A percentile compares a stretch with the other conserved stretches of the same genome.
phyloP scores from a whole-genome alignment of 2,888 invertebrate genomes.

The Xanthia togata region DNA sequence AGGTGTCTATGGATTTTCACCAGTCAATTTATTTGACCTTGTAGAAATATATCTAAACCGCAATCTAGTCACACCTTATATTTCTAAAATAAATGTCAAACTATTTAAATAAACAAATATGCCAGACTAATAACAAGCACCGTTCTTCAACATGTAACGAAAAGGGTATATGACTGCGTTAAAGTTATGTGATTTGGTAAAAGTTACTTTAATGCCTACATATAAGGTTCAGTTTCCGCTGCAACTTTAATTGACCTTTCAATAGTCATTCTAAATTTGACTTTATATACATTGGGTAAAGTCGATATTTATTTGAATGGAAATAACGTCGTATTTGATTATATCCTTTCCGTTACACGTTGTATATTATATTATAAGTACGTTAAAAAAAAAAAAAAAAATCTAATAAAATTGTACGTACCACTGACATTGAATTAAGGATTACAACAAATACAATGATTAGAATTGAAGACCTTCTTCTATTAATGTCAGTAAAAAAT shows the following conservation, averaged over 20 bases:
- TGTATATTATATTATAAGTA: not conserved
- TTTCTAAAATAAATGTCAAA: constrained; percentile 14
- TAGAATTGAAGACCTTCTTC: not conserved
- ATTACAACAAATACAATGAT: constrained; percentile 2
- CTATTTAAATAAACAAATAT: constrained; percentile 8
- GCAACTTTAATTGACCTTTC: too few relatives aligned
- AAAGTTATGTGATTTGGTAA: not conserved
- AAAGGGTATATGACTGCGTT: not conserved
- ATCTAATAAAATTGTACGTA: not conserved
- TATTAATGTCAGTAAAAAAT: not conserved
- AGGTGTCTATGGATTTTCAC: not conserved
- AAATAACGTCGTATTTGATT: not conserved
- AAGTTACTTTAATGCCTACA: not conserved
- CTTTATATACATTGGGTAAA: not conserved
- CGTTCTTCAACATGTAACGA: not conserved
- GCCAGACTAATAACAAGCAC: constrained; percentile 19
- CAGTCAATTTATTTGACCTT: not conserved
- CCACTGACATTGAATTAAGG: not conserved
- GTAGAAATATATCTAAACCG: not conserved
- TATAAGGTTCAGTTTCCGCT: not conserved
- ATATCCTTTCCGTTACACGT: not conserved
- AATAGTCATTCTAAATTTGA: not conserved
- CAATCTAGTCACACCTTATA: not conserved
- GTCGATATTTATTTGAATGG: not conserved
- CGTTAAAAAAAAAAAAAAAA: not conserved